A percentile compares a stretch with the other conserved stretches of the same genome.
These are phyloP conservation scores for Stomatorhinus ivindoensis DNA, from an alignment of 2,113 vertebrate species.

Conservation along the genomic window DNA sequence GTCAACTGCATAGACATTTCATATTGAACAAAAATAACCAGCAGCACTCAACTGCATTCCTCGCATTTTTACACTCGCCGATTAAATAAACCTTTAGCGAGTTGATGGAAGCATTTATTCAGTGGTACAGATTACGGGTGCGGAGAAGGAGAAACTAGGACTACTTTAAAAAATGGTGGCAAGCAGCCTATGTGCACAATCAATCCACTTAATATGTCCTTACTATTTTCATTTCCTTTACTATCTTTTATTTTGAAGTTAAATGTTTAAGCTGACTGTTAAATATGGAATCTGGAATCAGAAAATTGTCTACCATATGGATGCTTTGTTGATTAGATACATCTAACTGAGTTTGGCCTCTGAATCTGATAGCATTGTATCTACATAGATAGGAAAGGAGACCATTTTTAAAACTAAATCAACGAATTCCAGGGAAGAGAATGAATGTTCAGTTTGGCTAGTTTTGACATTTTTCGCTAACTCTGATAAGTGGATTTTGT, in stretches of 20 bases:
- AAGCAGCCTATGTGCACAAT: neutral
- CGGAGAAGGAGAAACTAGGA: neutral
- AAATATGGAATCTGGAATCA: neutral
- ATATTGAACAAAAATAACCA: neutral
- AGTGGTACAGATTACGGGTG: neutral
- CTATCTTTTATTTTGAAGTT: neutral
- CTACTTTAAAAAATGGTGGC: neutral
- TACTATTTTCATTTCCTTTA: neutral
- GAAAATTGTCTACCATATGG: neutral
- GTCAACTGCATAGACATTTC: neutral
- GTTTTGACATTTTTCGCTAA: neutral
- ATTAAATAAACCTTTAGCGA: neutral
- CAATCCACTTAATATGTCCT: neutral
- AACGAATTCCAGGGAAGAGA: neutral
- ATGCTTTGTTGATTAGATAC: neutral
- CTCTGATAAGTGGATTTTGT: neutral
- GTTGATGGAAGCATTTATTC: neutral
- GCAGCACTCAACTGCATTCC: neutral
- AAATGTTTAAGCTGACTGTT: neutral
- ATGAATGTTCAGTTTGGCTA: neutral
- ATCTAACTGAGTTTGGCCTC: neutral
- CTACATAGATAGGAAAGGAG: neutral
- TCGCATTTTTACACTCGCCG: neutral
- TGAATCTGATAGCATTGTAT: neutral
- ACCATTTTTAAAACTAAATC: neutral